phyloP scores from a whole-genome alignment of 2,888 invertebrate species.

The Melipona beecheii region DNA sequence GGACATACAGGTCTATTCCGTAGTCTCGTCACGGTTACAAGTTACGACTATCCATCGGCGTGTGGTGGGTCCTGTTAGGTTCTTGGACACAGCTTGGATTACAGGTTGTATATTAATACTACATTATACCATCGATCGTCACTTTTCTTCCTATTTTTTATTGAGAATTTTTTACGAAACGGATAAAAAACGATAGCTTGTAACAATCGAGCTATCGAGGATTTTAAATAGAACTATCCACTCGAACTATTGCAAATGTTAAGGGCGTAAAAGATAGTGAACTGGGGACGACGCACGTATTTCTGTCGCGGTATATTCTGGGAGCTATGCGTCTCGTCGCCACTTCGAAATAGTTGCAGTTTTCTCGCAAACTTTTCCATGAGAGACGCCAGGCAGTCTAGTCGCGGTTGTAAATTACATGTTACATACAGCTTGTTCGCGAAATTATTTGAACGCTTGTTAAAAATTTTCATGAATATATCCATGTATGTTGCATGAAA shows the following conservation, averaged over 20 bases:
- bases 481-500: too few relatives aligned
- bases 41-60: constrained; percentile 63
- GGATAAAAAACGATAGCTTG: background rate
- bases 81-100: background rate
- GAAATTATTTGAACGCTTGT: background rate
- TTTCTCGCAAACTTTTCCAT: constrained; percentile 59
- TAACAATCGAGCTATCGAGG: background rate
- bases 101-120: constrained; percentile 8
- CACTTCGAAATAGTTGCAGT: constrained; percentile 56
- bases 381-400: background rate
- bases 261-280: constrained; percentile 57
- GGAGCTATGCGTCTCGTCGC: constrained; percentile 72
- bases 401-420: background rate
- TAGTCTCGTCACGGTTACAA: constrained; percentile 67
- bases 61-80: constrained; percentile 62
- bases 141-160: background rate
- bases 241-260: constrained; percentile 55
- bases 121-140: background rate
- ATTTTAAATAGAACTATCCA: constrained; percentile 29
- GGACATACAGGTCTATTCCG: constrained; percentile 63
- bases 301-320: constrained; percentile 77
- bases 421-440: background rate
- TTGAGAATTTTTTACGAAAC: background rate
- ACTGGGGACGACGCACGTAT: constrained; percentile 68
- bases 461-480: too few relatives aligned